Conservation (phyloP, 2,888 invertebrate species). For the Adela reaumurella region DNA sequence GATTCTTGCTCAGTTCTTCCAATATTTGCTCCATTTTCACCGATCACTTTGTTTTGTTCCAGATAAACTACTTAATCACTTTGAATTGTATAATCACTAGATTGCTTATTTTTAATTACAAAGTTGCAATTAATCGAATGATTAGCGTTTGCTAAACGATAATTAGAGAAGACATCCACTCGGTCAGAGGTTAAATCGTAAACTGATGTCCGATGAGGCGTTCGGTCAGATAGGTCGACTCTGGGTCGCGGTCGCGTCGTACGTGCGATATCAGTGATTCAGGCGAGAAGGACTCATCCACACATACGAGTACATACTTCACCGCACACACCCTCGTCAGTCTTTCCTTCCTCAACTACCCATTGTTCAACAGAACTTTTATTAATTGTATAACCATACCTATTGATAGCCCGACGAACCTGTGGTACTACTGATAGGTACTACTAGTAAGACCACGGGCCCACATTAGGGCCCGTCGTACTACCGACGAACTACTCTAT, state of each 20-base stretch:
- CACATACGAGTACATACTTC: neutral
- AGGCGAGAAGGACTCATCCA: neutral
- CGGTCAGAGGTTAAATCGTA: neutral
- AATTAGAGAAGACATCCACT: neutral
- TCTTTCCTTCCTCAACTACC: neutral
- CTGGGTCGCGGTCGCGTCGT: neutral
- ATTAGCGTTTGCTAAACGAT: too few species aligned
- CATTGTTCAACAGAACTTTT: too few species aligned
- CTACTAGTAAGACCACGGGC: too few species aligned
- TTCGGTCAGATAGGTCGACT: neutral
- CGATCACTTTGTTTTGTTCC: neutral
- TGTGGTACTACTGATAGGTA: too few species aligned
- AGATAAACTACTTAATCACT: too few species aligned
- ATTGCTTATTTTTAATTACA: neutral
- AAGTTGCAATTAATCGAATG: too few species aligned
- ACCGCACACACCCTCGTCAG: neutral
- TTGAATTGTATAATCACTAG: neutral
- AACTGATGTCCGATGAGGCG: neutral
- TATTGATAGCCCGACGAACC: too few species aligned
- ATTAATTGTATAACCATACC: too few species aligned
- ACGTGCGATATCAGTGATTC: neutral
- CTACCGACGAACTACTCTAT: too few species aligned
- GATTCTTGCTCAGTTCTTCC: neutral
- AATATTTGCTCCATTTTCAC: neutral
- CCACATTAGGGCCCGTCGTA: too few species aligned